Percentiles rank a stretch among this genome's conserved stretches.
These are phyloP conservation scores for Smutsia gigantea DNA, from an alignment of 2,797 vertebrate species.

Conservation along the genomic window DNA sequence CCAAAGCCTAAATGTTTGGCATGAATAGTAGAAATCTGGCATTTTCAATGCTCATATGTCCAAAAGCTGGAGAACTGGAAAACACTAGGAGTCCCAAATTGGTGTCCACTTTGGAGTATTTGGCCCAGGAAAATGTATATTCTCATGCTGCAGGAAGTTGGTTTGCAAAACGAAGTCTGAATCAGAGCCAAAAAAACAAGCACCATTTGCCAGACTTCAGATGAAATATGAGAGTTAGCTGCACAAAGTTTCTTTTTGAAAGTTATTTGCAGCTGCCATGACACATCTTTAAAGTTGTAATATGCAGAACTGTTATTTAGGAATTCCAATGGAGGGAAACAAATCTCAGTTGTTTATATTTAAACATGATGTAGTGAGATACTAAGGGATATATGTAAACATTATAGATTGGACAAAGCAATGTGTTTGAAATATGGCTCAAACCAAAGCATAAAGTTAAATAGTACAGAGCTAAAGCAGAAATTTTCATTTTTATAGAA, in stretches of 20 bases:
- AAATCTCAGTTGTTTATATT: constrained; percentile 80
- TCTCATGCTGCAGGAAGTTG: constrained; percentile 74
- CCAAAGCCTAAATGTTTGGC: constrained; percentile 66
- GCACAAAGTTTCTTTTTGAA: constrained; percentile 72
- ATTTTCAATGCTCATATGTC: constrained; percentile 61
- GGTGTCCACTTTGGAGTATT: constrained; percentile 77
- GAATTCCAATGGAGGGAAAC: constrained; percentile 73
- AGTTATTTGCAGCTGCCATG: constrained; percentile 75
- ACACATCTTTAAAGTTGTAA: constrained; percentile 65
- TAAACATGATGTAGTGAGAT: constrained; percentile 76
- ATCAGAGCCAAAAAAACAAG: constrained; percentile 61
- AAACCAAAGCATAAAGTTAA: constrained; percentile 65
- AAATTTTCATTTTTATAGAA: constrained; percentile 74
- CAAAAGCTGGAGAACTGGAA: constrained; percentile 68
- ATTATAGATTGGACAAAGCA: constrained; percentile 56
- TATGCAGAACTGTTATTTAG: constrained; percentile 78
- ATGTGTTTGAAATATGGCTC: constrained; percentile 72
- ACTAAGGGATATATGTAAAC: constrained; percentile 75
- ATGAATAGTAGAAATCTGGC: constrained; percentile 47
- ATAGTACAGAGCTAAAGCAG: constrained; percentile 76
- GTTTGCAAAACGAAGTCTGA: constrained; percentile 77
- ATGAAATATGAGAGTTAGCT: constrained; percentile 71
- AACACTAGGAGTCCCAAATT: constrained; percentile 63
- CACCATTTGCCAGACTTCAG: constrained; percentile 46
- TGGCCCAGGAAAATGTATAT: constrained; percentile 75